A percentile compares a stretch with the other conserved stretches of the same genome.
phyloP scores from a whole-genome alignment of 30 jellyfish, hydroid and myxozoan species.

The Hydractinia symbiolongicarpus region DNA sequence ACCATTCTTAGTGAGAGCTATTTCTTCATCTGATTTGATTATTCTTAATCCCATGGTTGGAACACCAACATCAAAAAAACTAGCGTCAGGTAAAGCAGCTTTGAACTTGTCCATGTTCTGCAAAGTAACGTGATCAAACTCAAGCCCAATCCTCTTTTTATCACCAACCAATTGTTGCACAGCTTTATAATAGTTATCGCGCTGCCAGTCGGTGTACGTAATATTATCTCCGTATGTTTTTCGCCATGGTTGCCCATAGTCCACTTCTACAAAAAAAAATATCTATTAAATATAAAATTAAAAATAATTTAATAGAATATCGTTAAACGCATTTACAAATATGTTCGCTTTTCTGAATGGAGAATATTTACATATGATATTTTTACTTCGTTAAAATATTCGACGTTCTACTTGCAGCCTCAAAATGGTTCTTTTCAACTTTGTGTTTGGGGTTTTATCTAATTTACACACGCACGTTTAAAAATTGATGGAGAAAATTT shows the following conservation, averaged over 20 bases:
- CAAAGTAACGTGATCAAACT: slow-evolving; percentile 54
- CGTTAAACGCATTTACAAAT: too few relatives aligned
- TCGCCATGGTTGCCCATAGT: slow-evolving; percentile 92
- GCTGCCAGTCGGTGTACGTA: slow-evolving; percentile 87
- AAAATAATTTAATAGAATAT: too few relatives aligned
- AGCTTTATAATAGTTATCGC: slow-evolving; percentile 61
- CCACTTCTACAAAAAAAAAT: slow-evolving; percentile 36
- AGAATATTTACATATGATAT: too few relatives aligned
- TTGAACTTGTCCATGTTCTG: slow-evolving; percentile 49
- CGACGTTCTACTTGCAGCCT: too few relatives aligned
- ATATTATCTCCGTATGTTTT: slow-evolving; percentile 57
- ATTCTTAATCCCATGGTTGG: slow-evolving; percentile 61
- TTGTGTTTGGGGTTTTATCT: too few relatives aligned
- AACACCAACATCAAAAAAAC: slow-evolving; percentile 47
- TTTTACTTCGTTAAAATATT: too few relatives aligned
- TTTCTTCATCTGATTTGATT: slow-evolving; percentile 77
- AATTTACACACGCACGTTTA: too few relatives aligned
- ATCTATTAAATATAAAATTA: not conserved
- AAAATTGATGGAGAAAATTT: too few relatives aligned
- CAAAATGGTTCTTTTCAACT: too few relatives aligned
- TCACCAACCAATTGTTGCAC: slow-evolving; percentile 60
- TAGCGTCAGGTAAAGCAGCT: slow-evolving; percentile 62
- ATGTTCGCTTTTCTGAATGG: too few relatives aligned
- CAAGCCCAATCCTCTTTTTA: slow-evolving; percentile 53
- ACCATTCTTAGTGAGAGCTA: slow-evolving; percentile 56